These are phyloP conservation scores for Ellobium chinense DNA, from an alignment of 2,888 invertebrate genomes.

Conservation along the genomic window DNA sequence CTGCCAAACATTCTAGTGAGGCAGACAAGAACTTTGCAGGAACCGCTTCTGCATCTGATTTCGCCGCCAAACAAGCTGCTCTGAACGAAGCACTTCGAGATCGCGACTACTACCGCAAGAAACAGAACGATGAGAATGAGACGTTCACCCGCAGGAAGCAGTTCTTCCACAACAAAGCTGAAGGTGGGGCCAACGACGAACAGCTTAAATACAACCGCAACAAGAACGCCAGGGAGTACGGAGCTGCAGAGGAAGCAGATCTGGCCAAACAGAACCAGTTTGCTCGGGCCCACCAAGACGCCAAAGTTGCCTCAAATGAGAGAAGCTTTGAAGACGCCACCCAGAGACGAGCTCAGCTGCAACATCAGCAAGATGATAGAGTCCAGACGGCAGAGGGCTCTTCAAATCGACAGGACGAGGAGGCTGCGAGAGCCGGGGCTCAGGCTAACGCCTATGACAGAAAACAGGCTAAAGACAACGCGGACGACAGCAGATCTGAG, in stretches of 20 bases:
- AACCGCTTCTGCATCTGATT: conserved; percentile 42
- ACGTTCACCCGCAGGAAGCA: conserved; percentile 44
- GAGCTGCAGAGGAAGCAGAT: conserved; percentile 47
- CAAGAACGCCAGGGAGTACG: conserved; percentile 46
- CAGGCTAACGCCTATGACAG: conserved; percentile 32
- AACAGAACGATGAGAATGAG: conserved; percentile 45
- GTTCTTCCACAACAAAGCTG: conserved; percentile 52
- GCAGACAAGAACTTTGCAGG: conserved; percentile 45
- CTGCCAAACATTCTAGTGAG: conserved; percentile 46
- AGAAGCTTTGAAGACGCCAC: conserved; percentile 41
- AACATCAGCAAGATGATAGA: conserved; percentile 27
- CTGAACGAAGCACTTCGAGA: conserved; percentile 44
- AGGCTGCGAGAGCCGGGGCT: conserved; percentile 31
- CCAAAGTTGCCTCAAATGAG: conserved; percentile 41
- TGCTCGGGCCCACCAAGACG: conserved; percentile 39
- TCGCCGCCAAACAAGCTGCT: conserved; percentile 44
- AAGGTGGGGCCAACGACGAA: conserved; percentile 49
- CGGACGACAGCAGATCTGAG: conserved; percentile 38
- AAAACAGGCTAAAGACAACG: conserved; percentile 11
- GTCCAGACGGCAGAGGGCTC: conserved; percentile 10
- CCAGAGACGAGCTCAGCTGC: conserved; percentile 22
- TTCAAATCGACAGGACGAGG: conserved; percentile 20
- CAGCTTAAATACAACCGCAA: conserved; percentile 47
- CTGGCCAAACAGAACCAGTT: conserved; percentile 46
- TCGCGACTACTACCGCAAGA: conserved; percentile 44